phyloP scores from a whole-genome alignment of 2,888 invertebrate species.

The Rutpela maculata region DNA sequence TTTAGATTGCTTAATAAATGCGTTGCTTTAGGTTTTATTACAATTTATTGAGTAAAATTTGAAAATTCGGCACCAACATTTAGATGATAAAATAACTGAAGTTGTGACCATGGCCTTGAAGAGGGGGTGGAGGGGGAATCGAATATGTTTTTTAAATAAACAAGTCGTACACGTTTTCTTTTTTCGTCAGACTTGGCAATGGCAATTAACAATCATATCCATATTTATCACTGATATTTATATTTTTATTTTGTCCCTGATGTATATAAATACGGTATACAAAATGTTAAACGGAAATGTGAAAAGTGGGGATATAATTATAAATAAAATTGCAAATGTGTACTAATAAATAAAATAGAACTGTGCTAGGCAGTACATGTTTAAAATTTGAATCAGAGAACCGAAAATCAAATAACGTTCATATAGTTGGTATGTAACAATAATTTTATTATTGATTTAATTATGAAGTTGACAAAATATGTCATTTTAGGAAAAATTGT shows the following conservation, averaged over 20 bases:
- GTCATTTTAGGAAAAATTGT: constrained; percentile 2
- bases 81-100: not conserved
- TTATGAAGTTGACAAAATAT: not conserved
- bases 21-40: too few relatives aligned
- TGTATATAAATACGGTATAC: not conserved
- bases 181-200: not conserved
- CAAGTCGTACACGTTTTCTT: not conserved
- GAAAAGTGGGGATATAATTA: not conserved
- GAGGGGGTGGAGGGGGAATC: not conserved
- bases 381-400: not conserved
- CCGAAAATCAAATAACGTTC: not conserved
- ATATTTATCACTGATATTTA: too few relatives aligned
- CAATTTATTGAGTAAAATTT: too few relatives aligned
- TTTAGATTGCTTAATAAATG: too few relatives aligned
- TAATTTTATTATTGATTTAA: not conserved
- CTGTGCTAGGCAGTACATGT: not conserved
- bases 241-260: constrained; percentile 3
- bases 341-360: not conserved
- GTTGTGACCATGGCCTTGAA: not conserved
- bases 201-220: not conserved
- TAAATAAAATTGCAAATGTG: not conserved
- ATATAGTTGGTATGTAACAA: not conserved
- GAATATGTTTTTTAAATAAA: not conserved
- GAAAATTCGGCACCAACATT: not conserved
- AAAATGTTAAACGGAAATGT: not conserved